phyloP scores from a whole-genome alignment of 2,888 invertebrate genomes.

The Neoscelio sp. region DNA sequence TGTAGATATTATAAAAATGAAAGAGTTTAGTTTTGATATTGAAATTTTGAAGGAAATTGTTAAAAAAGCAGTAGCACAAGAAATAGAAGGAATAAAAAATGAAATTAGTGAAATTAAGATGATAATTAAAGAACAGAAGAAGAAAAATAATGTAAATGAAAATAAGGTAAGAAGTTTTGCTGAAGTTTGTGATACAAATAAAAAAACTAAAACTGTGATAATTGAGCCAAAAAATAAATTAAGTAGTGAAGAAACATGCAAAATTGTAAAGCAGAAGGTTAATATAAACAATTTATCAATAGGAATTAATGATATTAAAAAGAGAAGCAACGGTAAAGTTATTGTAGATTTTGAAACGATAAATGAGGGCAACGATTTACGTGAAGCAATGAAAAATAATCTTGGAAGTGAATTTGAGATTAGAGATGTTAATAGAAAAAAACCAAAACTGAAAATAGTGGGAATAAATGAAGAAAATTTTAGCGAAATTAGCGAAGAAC shows the following conservation, averaged over 20 bases:
- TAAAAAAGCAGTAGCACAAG: background rate
- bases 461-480: conserved; percentile 3
- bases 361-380: background rate
- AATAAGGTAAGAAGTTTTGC: background rate
- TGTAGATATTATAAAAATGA: too few species aligned
- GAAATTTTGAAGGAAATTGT: background rate
- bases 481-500: background rate
- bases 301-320: background rate
- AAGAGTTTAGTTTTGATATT: too few species aligned
- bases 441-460: conserved; percentile 17
- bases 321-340: background rate
- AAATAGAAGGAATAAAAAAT: background rate
- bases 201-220: conserved; percentile 2
- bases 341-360: background rate
- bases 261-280: conserved; percentile 7
- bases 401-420: background rate
- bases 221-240: background rate
- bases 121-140: background rate
- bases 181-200: background rate
- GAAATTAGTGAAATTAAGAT: background rate
- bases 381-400: background rate
- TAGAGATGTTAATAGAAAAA: background rate
- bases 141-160: background rate
- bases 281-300: conserved; percentile 2
- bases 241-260: background rate